Evolutionary conservation across 2,797 vertebrate species (phyloP), one percentile per base, ranked within the genome.

Genomic region (Gymnoscopelus braueri): DNA sequence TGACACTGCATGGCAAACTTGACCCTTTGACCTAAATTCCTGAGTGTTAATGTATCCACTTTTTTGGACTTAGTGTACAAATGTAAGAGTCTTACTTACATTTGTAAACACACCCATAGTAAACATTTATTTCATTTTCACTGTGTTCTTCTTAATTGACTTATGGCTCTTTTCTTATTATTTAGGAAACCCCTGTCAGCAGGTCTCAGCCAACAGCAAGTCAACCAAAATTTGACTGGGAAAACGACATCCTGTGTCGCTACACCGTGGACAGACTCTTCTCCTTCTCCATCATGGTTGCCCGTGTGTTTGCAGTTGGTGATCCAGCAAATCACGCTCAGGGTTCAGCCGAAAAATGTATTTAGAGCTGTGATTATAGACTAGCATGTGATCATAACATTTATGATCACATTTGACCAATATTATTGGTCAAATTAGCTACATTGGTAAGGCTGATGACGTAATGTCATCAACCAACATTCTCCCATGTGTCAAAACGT

Each of bases 231-330:
- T 0, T 0, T 0, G 0, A 0, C 0, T 91, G 86, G 86, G 0
- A 66, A 5, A 0, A 63, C 48, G 0, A 0, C 0, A 9, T 26
- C 0, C 39, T 92, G 47, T 94, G 87, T 73, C 44, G 57, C 2
- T 84, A 93, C 88, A 87, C 74, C n/a, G 29, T 90, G 56, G 81
- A 94, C 35, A 75, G 93, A 7, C 86, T 95, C 47, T 92, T 88
- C 78, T 94, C 94, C 65, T 95, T 95, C 84, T 94, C 94, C 50
- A 86, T 94, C 72, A 44, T 94, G 60, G 69, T 80, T 0, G 91
- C 94, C 19, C 92, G 94, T 0, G 90, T 95, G 56, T 94, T 94
- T 26, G 90, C 87, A 2, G 65, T 75, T 0, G 90, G 91, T 0
- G 71, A 93, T 48, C 91, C 91, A 1, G 56, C 84, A 48, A 59